Base-by-base conservation (phyloP, 2,113 vertebrate species). In the Semnornis frantzii region DNA sequence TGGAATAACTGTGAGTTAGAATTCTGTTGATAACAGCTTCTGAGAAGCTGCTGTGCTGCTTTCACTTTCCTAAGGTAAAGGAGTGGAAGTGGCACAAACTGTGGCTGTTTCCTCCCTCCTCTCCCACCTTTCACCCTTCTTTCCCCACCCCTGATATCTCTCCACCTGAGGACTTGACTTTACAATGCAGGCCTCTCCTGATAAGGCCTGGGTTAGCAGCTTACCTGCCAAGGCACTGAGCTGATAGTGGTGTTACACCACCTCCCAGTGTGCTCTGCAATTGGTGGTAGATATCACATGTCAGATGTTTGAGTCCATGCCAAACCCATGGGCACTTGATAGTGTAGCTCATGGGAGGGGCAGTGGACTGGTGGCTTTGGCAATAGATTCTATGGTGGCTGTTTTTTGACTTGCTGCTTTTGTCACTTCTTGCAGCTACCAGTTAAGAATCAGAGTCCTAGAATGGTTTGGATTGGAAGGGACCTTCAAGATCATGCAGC, bases 231-330 rank as follows among this genome's bases (percentile, higher is more conserved):
- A 28, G 58, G 57, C 23, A 18, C 15, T 31, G 7, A 5, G 2
- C 24, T 24, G 12, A 8, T 15, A n/a, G n/a, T 21, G 52, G 34
- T 33, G 75, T 58, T 62, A 58, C 31, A 72, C 16, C 55, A 14
- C 8, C 42, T 54, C 42, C 34, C 14, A 20, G 5, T 5, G 31
- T 23, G 73, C 27, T 27, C 6, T 75, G 54, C 62, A 39, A 5
- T 0, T 28, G 30, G 57, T 66, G 34, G 28, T 48, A 8, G 34
- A 25, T 50, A 6, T 89, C 68, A 15, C 30, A 1, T 15, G 12
- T 37, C 21, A 27, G 28, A 7, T 87, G 13, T 44, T 81, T 64
- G 76, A 62, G 17, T 30, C 0, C 0, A 1, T 0, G 3, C 73
- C 88, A 88, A 50, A 44, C 17, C 74, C 5, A 0, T 24, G 42